Conservation (phyloP, 2,113 vertebrate genomes). For the Delphinapterus leucas region DNA sequence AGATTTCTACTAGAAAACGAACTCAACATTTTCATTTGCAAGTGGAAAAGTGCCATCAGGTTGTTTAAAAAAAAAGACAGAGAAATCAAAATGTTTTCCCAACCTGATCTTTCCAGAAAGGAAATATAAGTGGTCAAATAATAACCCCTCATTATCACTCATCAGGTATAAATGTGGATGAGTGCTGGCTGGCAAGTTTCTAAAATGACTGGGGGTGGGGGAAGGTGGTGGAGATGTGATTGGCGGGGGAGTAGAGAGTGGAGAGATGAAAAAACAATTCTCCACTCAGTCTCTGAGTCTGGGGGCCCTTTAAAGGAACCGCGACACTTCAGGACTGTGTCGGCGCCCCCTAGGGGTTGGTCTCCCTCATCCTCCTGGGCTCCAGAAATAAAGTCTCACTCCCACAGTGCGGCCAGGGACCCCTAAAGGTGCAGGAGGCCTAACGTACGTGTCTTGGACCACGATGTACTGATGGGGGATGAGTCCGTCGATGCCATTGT, state of each 20-base stretch:
- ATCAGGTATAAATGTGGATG: background rate
- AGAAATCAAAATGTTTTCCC: conserved; percentile 2
- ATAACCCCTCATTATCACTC: background rate
- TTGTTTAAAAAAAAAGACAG: background rate
- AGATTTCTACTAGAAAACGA: background rate
- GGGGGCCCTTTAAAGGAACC: background rate
- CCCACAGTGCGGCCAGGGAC: background rate
- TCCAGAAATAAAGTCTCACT: background rate
- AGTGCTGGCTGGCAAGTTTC: background rate
- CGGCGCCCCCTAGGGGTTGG: background rate
- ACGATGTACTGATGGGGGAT: conserved; percentile 97
- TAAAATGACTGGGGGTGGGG: background rate
- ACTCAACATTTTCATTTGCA: background rate
- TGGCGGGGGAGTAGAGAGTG: background rate
- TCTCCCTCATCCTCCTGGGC: background rate
- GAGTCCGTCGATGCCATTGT: conserved; percentile 93
- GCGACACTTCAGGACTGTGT: accelerated
- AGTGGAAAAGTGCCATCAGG: background rate
- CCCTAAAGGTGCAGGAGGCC: background rate
- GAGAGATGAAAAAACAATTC: background rate
- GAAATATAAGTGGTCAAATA: background rate
- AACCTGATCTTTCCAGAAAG: conserved; percentile 9
- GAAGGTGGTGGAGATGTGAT: background rate
- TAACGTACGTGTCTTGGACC: conserved; percentile 93
- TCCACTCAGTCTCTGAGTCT: background rate